Evolutionary conservation across 2,797 vertebrate species (phyloP), one percentile per base, ranked within the genome.

Genomic region (Propithecus perrieri): DNA sequence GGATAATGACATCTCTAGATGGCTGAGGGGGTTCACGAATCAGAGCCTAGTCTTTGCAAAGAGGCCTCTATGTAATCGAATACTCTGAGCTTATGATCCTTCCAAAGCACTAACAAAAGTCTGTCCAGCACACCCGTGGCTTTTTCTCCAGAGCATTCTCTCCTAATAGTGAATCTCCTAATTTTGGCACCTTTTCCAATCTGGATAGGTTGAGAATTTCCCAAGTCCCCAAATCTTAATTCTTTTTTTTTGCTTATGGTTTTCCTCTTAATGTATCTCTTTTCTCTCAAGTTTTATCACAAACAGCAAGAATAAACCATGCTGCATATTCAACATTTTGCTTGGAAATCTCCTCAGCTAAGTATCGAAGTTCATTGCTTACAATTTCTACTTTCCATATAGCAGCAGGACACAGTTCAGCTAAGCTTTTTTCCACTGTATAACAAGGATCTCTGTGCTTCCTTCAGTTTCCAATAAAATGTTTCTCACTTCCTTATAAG

Each of bases 271-370:
- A 20, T 83, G 81, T 83, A 59, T 67, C 28, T 91, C 61, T 76
- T 93, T 91, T 67, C 46, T 84, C 28, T 95, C 43, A 76, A 38
- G 65, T 78, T 87, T 91, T 91, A 84, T 63, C 53, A 65, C 28
- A 95, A 94, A 85, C 65, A 72, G 63, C 43, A 53, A 63, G 85
- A 57, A 63, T 53, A 74, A 84, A 76, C 46, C 48, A 84, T 38
- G 24, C 5, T 61, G 15, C 30, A 87, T 28, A 41, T 48, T 90
- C 35, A 63, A 71, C 30, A 71, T 41, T 88, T 67, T 53, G 59
- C 13, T 93, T 76, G 14, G n/a, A 84, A 91, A 76, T 67, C 55
- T 91, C 83, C 53, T 79, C 71, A 76, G 61, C 13, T 78, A 74
- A 96, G n/a, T 57, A 90, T n/a, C 24, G 20, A 61, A 61, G 67